Base-by-base conservation (phyloP, 1,140 invertebrate species). In the Leptinotarsa defecta region DNA sequence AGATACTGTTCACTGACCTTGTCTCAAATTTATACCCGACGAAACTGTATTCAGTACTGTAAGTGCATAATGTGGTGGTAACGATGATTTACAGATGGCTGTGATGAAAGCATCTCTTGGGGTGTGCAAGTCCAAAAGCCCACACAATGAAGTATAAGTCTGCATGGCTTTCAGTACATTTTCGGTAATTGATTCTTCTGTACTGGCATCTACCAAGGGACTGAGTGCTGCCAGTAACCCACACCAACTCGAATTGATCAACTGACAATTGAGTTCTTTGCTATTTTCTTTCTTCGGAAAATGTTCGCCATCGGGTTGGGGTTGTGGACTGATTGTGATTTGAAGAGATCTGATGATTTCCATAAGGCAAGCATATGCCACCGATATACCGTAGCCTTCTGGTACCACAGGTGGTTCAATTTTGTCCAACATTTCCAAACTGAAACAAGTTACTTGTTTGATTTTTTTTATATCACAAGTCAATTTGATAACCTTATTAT, bases 181-280 rank as follows among this genome's bases (percentile, higher is more conserved):
- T 87, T 99, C 95, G 1, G 94, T 92, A 61, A 89, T 92, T 75
- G 93, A 90, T 86, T 99, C 97, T 82, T 99, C 97, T 67, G 96
- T 96, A 81, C 96, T 98, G 2, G 96, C 96, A 86, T 99, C 98
- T 19, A 98, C 91, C 17, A 99, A 86, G 0, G 97, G 92, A 78
- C 94, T 95, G 34, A 99, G 87, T 11, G 97, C 96, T 80, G 95
- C 95, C 17, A 98, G 88, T 43, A 99, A 87, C 6, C 96, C 96
- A 85, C 95, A 96, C 96, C 97, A 99, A 77, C 96, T 96, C 0
- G 96, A 98, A 83, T 95, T 95, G 4, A 99, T 92, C 22, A 99
- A 86, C 85, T 98, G 93, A 63, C 88, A 86, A 80, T 92, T 90
- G 13, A 94, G 82, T 71, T 90, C 88, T 74, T 87, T 87, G 67